phyloP scores from a whole-genome alignment of 2,113 vertebrate species.

The Candoia aspera region DNA sequence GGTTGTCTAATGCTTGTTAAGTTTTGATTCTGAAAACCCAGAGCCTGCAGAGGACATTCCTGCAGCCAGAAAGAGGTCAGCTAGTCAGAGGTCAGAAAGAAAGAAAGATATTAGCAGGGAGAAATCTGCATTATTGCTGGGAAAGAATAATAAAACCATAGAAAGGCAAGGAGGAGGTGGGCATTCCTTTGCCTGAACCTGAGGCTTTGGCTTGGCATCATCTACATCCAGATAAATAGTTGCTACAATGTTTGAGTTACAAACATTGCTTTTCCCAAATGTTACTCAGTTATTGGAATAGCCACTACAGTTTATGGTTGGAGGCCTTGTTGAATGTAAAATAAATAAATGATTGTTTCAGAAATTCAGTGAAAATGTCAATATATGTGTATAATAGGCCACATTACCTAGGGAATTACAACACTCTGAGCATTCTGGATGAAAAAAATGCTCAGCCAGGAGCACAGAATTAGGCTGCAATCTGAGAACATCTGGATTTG shows the following conservation, averaged over 20 bases:
- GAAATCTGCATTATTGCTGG: neutral
- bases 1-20: neutral
- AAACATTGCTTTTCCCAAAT: constrained; percentile 6
- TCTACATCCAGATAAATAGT: constrained; percentile 15
- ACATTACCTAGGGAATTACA: neutral
- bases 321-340: neutral
- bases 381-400: constrained; percentile 43
- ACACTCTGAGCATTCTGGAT: constrained; percentile 26
- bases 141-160: neutral
- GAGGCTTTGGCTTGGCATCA: neutral
- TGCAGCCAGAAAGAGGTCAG: neutral
- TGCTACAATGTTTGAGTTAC: neutral
- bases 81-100: neutral
- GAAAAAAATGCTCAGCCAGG: neutral
- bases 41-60: neutral
- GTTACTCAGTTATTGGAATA: constrained; percentile 36
- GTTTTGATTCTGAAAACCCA: neutral
- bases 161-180: neutral
- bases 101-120: neutral
- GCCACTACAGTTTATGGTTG: neutral
- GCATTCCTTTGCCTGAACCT: neutral
- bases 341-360: neutral
- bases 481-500: neutral
- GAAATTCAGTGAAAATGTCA: constrained; percentile 14
- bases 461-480: neutral